Evolutionary conservation across 1,140 invertebrate species (phyloP), one percentile per base, ranked within the genome.

Genomic region (Ephestia elutella): DNA sequence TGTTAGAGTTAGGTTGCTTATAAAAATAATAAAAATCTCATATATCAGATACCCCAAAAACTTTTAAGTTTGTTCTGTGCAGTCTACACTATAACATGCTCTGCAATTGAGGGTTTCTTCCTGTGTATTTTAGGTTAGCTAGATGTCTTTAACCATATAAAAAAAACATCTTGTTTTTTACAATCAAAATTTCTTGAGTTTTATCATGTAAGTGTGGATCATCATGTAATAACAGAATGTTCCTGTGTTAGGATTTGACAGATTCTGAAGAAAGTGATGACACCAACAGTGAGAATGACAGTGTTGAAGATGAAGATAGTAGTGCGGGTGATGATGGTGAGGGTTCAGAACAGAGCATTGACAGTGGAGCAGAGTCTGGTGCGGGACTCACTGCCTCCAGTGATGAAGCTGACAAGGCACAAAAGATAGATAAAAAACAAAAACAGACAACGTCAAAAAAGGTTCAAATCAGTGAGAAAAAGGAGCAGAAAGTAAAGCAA

Each of bases 261-360:
- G 81, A 82, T 63, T 82, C 80, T 7, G 80, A 86, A 54, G 70
- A 63, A 49, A 68, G 70, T 66, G 73, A 15, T 57, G 54, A 19
- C 13, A 21, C 35, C 19, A 17, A 32, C 9, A 10, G 9, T 57
- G 63, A 61, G 18, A 21, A 60, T 54, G 57, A 60, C 5, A 62
- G 59, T 15, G 49, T 28, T 49, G 64, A 63, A 55, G 51, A 59
- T 48, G 55, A 70, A 8, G 63, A 53, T 10, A 57, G 35, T 54
- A 56, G 51, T 4, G 30, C 3, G 25, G 35, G 67, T 51, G 51
- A 55, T 57, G 65, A 57, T 49, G 56, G 60, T 13, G 62, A 50
- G 60, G 70, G 66, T n/a, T 11, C 21, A 50, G 68, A 64, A 20
- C 60, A 68, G 17, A 71, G 58, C 63, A 60, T 53, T 2, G 70